phyloP scores from a whole-genome alignment of 2,797 vertebrate species.

The Catamblyrhynchus diadema region DNA sequence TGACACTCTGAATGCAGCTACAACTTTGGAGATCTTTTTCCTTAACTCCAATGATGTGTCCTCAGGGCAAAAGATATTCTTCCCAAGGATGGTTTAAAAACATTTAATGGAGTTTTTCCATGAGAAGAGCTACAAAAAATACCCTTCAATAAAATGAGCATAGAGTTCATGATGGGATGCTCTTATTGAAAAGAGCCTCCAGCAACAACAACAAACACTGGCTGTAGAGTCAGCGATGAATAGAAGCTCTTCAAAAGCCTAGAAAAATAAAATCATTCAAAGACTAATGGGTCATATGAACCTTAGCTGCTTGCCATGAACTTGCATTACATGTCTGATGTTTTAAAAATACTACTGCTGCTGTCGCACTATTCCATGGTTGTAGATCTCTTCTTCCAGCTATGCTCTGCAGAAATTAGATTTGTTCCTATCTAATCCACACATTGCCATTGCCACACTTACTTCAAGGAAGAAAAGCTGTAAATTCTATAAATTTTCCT shows the following conservation, averaged over 20 bases:
- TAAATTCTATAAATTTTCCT: background rate
- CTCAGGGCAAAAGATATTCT: background rate
- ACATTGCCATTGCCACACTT: background rate
- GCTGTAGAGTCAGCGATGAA: background rate
- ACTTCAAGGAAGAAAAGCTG: background rate
- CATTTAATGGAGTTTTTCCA: conserved; percentile 9
- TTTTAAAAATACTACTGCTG: background rate
- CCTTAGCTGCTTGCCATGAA: background rate
- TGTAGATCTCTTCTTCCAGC: background rate
- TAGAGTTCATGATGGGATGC: background rate
- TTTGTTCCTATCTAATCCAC: background rate
- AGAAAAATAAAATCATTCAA: conserved; percentile 26
- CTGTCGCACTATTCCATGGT: background rate
- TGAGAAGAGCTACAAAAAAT: conserved; percentile 5
- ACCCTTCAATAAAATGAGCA: conserved; percentile 43
- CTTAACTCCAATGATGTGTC: background rate
- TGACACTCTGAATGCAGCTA: background rate
- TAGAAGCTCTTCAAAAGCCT: conserved; percentile 15
- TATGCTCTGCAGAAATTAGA: background rate
- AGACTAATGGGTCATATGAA: conserved; percentile 20
- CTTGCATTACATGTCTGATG: background rate
- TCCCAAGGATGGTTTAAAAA: conserved; percentile 10
- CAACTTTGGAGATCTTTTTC: background rate
- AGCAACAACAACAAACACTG: conserved; percentile 13
- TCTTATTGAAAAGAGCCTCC: background rate